Percentiles rank a stretch among this genome's conserved stretches.
Evolutionary conservation across 2,797 vertebrate species (phyloP).

Genomic region (Siniperca scherzeri): DNA sequence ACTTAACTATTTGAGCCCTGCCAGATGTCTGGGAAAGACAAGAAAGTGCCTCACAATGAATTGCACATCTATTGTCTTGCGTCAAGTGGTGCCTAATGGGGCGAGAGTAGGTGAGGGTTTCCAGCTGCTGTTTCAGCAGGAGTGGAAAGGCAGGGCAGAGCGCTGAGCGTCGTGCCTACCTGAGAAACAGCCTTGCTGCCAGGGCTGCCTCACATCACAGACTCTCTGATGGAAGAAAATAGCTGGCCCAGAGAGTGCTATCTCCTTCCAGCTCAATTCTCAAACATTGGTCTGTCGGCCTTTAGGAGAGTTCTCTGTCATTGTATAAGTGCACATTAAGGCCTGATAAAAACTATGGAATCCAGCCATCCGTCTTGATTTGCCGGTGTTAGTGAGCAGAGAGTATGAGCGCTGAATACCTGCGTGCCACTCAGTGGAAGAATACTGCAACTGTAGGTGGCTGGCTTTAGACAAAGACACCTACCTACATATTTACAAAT

Average conservation of each 20-base stretch:
- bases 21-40: slow-evolving; percentile 51
- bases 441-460: slow-evolving; percentile 72
- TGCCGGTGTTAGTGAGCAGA: slow-evolving; percentile 53
- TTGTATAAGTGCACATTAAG: slow-evolving; percentile 79
- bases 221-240: slow-evolving; percentile 70
- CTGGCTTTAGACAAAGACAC: slow-evolving; percentile 16
- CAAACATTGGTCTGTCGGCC: slow-evolving; percentile 66
- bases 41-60: slow-evolving; percentile 53
- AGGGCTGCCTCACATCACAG: slow-evolving; percentile 70
- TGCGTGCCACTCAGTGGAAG: slow-evolving; percentile 78
- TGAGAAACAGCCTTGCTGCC: slow-evolving; percentile 59
- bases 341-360: slow-evolving; percentile 75
- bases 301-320: slow-evolving; percentile 73
- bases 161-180: slow-evolving; percentile 57
- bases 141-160: slow-evolving; percentile 46
- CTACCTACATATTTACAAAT: background rate
- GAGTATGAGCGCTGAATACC: slow-evolving; percentile 70
- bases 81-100: slow-evolving; percentile 62
- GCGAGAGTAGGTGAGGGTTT: slow-evolving; percentile 60
- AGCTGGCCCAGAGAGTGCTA: slow-evolving; percentile 57
- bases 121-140: slow-evolving; percentile 67
- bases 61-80: slow-evolving; percentile 55
- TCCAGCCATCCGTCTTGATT: slow-evolving; percentile 81
- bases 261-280: slow-evolving; percentile 70
- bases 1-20: slow-evolving; percentile 35